Evolutionary conservation across 2,888 invertebrate genomes (phyloP).

Genomic region (Tyria jacobaeae): DNA sequence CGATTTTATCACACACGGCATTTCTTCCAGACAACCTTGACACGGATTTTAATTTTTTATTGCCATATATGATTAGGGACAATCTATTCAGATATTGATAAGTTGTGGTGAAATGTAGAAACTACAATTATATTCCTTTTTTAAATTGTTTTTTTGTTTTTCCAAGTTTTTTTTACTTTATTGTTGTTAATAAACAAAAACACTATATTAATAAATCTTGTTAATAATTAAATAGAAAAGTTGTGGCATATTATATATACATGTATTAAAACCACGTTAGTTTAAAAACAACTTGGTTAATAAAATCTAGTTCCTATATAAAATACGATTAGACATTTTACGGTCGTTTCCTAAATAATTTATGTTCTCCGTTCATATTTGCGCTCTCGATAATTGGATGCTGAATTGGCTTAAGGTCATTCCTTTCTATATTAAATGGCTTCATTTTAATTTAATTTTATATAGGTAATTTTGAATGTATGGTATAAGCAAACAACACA

Average conservation of each 20-base stretch:
- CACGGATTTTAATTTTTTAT: too few relatives aligned
- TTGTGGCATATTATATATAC: too few relatives aligned
- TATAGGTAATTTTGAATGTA: not conserved
- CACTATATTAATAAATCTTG: not conserved
- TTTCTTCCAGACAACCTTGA: too few relatives aligned
- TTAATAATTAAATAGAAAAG: not conserved
- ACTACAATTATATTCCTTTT: too few relatives aligned
- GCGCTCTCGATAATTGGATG: constrained; percentile 50
- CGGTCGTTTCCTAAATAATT: constrained; percentile 18
- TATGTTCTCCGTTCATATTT: constrained; percentile 32
- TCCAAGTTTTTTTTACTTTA: too few relatives aligned
- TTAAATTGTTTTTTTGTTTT: too few relatives aligned
- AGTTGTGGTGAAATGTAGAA: too few relatives aligned
- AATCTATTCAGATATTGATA: too few relatives aligned
- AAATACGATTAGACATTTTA: constrained; percentile 21
- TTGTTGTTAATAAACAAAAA: too few relatives aligned
- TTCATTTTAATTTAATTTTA: constrained; percentile 33
- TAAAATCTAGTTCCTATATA: constrained; percentile 5
- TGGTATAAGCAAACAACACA: too few relatives aligned
- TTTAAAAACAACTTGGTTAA: not conserved
- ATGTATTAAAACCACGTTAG: not conserved
- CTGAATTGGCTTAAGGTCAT: constrained; percentile 48
- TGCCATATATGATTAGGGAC: too few relatives aligned
- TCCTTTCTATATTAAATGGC: constrained; percentile 24
- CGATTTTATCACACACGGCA: too few relatives aligned